Evolutionary conservation across 2,888 invertebrate species (phyloP).

Genomic region (Acanthoscelides obtectus): DNA sequence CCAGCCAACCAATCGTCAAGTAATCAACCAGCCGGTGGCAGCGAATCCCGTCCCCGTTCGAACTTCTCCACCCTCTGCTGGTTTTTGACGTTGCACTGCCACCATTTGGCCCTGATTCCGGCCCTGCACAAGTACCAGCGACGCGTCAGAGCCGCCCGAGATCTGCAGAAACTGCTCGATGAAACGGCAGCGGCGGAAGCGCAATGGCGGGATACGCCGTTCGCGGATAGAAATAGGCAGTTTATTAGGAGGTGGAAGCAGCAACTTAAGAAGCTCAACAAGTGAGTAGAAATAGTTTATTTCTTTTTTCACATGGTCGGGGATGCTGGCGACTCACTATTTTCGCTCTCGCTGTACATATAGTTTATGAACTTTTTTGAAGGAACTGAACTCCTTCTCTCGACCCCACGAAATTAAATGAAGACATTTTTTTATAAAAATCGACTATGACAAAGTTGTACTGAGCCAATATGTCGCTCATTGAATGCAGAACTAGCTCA

Average conservation of each 20-base stretch:
- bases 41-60: conserved; percentile 39
- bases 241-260: conserved; percentile 82
- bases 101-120: conserved; percentile 88
- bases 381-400: no score
- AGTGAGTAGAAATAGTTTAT: conserved; percentile 44
- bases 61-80: conserved; percentile 97
- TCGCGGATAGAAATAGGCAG: conserved; percentile 74
- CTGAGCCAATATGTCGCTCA: no score
- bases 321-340: no score
- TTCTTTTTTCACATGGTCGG: no score
- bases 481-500: no score
- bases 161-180: conserved; percentile 82
- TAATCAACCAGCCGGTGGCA: neutral
- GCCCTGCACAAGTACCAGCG: conserved; percentile 80
- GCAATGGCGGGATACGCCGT: conserved; percentile 74
- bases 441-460: no score
- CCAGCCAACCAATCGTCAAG: neutral
- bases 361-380: no score
- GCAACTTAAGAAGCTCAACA: conserved; percentile 72
- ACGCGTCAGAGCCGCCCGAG: conserved; percentile 70
- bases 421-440: no score
- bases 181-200: conserved; percentile 77
- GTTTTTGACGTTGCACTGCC: conserved; percentile 92
- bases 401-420: no score
- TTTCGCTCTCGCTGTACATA: no score